Conservation (phyloP, 2,113 vertebrate species). For the Mirounga angustirostris region DNA sequence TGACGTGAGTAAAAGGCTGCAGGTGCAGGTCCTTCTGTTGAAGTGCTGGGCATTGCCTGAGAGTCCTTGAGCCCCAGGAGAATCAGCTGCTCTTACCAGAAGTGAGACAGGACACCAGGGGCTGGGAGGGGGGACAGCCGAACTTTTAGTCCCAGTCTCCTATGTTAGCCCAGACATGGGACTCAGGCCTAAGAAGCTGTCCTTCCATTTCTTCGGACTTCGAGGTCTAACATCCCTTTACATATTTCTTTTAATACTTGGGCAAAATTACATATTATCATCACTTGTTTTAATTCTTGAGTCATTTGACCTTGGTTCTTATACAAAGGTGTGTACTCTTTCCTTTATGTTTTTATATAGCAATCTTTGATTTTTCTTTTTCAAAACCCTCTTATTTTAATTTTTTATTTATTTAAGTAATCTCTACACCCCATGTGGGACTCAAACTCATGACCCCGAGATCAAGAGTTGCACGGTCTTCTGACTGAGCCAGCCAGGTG, state of each 20-base stretch:
- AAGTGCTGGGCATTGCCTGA: constrained; percentile 49
- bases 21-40: constrained; percentile 1
- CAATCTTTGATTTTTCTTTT: background rate
- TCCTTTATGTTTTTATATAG: background rate
- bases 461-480: background rate
- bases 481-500: background rate
- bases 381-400: background rate
- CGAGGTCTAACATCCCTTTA: constrained; percentile 23
- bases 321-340: constrained; percentile 11
- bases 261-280: background rate
- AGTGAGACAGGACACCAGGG: background rate
- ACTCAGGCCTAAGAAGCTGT: background rate
- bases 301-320: background rate
- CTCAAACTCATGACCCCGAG: background rate
- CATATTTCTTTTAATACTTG: background rate
- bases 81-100: background rate
- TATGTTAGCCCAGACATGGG: background rate
- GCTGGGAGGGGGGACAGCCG: fast-evolving
- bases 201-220: background rate
- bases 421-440: background rate
- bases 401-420: background rate
- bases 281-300: background rate
- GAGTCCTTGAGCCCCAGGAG: background rate
- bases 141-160: background rate
- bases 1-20: background rate